Evolutionary conservation across 23 tunicate species (phyloP).

Genomic region (Phallusia fumigata): DNA sequence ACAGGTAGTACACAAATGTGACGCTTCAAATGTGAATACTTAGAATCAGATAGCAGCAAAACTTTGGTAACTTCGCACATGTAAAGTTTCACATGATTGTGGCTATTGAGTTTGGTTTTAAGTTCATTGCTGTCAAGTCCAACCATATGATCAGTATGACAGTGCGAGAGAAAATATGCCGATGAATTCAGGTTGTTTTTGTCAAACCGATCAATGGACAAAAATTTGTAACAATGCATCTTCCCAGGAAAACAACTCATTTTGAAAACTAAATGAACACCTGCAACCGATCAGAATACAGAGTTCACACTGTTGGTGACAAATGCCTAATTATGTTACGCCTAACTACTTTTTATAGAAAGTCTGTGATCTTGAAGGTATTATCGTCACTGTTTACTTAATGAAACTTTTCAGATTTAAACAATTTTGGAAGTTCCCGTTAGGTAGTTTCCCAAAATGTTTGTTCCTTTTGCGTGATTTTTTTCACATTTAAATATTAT

Average conservation of each 20-base stretch:
- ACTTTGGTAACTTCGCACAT: conserved; percentile 54
- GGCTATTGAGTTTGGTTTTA: conserved; percentile 16
- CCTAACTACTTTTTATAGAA: too few species aligned
- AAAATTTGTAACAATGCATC: conserved; percentile 45
- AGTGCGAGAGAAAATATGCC: conserved; percentile 81
- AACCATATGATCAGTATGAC: conserved; percentile 91
- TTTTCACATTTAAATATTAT: too few species aligned
- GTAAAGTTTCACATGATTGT: conserved; percentile 24
- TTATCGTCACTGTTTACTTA: too few species aligned
- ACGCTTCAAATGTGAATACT: conserved; percentile 26
- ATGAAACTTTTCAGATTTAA: too few species aligned
- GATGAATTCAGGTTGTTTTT: conserved; percentile 48
- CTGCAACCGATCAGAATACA: too few species aligned
- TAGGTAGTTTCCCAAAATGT: too few species aligned
- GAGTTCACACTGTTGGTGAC: too few species aligned
- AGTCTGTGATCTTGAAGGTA: too few species aligned
- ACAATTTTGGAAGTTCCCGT: too few species aligned
- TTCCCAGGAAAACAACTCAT: conserved; percentile 90
- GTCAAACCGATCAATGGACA: conserved; percentile 90
- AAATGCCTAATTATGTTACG: too few species aligned
- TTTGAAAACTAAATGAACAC: not conserved
- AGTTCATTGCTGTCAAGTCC: conserved; percentile 44
- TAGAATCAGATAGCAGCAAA: conserved; percentile 50
- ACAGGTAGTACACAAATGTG: conserved; percentile 45
- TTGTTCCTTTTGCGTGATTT: too few species aligned